phyloP scores from a whole-genome alignment of 2,113 vertebrate species.

The Periophthalmodon schlosseri region DNA sequence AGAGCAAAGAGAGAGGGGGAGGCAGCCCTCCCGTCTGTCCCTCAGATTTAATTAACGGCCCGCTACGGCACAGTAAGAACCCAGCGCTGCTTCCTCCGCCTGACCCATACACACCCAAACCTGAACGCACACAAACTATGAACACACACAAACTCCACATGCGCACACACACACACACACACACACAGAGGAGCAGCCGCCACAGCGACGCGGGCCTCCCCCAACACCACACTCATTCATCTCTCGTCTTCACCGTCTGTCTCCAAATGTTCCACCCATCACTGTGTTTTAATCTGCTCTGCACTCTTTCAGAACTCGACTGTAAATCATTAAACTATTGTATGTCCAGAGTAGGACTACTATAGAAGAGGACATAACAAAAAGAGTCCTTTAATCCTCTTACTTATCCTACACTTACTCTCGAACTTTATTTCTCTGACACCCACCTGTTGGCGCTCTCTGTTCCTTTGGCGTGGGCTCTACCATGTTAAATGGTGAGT shows the following conservation, averaged over 20 bases:
- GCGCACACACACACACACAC: slow-evolving; percentile 16
- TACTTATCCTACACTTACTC: slow-evolving; percentile 7
- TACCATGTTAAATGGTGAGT: slow-evolving; percentile 56
- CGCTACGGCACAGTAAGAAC: slow-evolving; percentile 73
- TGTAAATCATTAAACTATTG: not conserved
- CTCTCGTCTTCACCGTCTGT: slow-evolving; percentile 55
- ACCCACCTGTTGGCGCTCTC: slow-evolving; percentile 50
- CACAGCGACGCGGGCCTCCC: slow-evolving; percentile 70
- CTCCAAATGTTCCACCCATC: slow-evolving; percentile 65
- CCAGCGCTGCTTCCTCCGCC: slow-evolving; percentile 73
- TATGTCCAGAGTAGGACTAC: not conserved
- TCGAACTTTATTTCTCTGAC: slow-evolving; percentile 22
- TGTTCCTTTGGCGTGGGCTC: slow-evolving; percentile 47
- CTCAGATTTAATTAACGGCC: slow-evolving; percentile 85
- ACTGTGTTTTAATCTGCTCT: slow-evolving; percentile 4
- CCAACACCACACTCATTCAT: slow-evolving; percentile 69
- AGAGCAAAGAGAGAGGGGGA: slow-evolving; percentile 33
- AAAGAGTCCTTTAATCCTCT: slow-evolving; percentile 37
- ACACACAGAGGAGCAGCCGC: slow-evolving; percentile 33
- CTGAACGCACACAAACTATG: slow-evolving; percentile 24
- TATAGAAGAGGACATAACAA: not conserved
- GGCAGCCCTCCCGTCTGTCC: slow-evolving; percentile 80
- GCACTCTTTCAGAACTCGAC: too few species aligned
- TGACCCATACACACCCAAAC: slow-evolving; percentile 50
- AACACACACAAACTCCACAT: slow-evolving; percentile 23